A percentile compares a stretch with the other conserved stretches of the same genome.
phyloP scores from a whole-genome alignment of 2,113 vertebrate species.

The Ammodytes marinus region DNA sequence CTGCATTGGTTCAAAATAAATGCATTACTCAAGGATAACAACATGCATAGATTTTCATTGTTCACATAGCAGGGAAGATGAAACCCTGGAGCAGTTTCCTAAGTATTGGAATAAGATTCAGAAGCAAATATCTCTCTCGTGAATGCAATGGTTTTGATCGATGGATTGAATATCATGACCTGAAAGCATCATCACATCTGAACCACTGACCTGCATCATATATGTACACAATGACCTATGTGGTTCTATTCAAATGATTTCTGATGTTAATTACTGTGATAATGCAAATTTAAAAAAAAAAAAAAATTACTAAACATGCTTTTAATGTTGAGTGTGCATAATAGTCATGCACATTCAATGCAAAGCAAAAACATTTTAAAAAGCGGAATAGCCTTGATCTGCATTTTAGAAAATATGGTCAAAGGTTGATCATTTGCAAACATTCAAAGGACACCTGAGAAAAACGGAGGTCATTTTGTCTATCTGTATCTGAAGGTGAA shows the following conservation, averaged over 20 bases:
- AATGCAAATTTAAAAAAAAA: constrained; percentile 31
- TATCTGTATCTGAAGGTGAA: constrained; percentile 49
- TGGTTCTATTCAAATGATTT: constrained; percentile 20
- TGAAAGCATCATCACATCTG: constrained; percentile 13
- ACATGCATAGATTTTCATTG: constrained; percentile 85
- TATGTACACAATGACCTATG: background rate
- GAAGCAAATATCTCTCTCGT: constrained; percentile 33
- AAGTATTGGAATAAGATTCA: constrained; percentile 31
- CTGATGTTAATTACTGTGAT: constrained; percentile 2
- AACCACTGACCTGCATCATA: constrained; percentile 4
- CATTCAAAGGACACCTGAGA: constrained; percentile 83
- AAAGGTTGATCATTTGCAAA: constrained; percentile 71
- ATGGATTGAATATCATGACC: constrained; percentile 14
- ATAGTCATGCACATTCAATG: constrained; percentile 74
- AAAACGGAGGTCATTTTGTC: constrained; percentile 65
- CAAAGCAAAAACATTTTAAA: constrained; percentile 75
- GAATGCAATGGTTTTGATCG: constrained; percentile 21
- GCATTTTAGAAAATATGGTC: constrained; percentile 76
- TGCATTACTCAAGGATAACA: constrained; percentile 69
- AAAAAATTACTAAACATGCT: constrained; percentile 36
- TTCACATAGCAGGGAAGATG: constrained; percentile 74
- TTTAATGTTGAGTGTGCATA: constrained; percentile 46
- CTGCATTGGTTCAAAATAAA: constrained; percentile 61
- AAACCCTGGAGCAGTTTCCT: constrained; percentile 56
- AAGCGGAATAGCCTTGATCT: constrained; percentile 66